Conservation (phyloP, 2,888 invertebrate genomes). For the Lasioglossum malachurum region DNA sequence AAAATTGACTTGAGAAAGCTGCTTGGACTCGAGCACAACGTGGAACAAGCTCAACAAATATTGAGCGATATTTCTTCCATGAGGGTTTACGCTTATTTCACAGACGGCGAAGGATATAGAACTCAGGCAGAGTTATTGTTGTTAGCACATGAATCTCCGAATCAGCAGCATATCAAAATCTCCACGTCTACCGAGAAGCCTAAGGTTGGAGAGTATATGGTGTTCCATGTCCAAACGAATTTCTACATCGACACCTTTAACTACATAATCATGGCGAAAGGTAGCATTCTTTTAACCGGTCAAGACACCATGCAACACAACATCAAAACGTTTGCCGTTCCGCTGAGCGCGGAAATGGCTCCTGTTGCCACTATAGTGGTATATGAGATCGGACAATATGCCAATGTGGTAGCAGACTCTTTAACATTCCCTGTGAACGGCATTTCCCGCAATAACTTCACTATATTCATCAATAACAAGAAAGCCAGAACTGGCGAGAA, state of each 20-base stretch:
- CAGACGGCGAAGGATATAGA: slow-evolving; percentile 89
- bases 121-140: slow-evolving; percentile 90
- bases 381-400: slow-evolving; percentile 93
- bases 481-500: slow-evolving; percentile 97
- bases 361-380: slow-evolving; percentile 96
- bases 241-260: slow-evolving; percentile 95
- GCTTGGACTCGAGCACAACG: slow-evolving; percentile 87
- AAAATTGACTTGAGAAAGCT: slow-evolving; percentile 91
- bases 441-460: slow-evolving; percentile 96
- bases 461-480: slow-evolving; percentile 94
- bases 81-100: slow-evolving; percentile 89
- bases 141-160: slow-evolving; percentile 92
- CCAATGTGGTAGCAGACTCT: slow-evolving; percentile 95
- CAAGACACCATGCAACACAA: slow-evolving; percentile 93
- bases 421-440: slow-evolving; percentile 99
- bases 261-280: slow-evolving; percentile 96
- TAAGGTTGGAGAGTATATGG: slow-evolving; percentile 96
- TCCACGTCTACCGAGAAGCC: slow-evolving; percentile 93
- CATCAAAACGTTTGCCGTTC: slow-evolving; percentile 93
- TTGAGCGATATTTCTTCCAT: slow-evolving; percentile 89
- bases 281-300: slow-evolving; percentile 93
- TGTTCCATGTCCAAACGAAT: slow-evolving; percentile 97
- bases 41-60: slow-evolving; percentile 87
- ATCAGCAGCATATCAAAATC: slow-evolving; percentile 93
- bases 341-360: slow-evolving; percentile 95